Percentiles rank a stretch among this genome's conserved stretches.
phyloP scores from a whole-genome alignment of 2,888 invertebrate genomes.

The Zygogramma bicolorata region DNA sequence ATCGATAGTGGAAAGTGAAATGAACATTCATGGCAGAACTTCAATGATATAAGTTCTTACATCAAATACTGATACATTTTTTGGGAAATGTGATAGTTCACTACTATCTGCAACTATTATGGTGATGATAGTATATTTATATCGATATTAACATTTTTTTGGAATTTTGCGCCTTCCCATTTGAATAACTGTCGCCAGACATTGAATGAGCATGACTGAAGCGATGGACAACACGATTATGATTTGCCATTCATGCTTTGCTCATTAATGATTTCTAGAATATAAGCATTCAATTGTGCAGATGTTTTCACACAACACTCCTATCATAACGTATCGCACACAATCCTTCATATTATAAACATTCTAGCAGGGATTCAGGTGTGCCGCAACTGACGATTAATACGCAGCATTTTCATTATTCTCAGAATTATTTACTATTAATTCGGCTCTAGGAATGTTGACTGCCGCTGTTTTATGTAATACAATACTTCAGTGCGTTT shows the following conservation, averaged over 20 bases:
- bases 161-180: no score
- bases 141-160: no score
- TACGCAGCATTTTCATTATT: conserved; percentile 25
- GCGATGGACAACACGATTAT: no score
- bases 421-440: conserved; percentile 31
- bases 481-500: background rate
- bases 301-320: background rate
- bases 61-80: no score
- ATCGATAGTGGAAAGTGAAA: no score
- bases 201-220: no score
- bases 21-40: no score
- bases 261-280: background rate
- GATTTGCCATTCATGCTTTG: background rate
- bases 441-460: conserved; percentile 35
- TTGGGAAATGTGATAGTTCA: no score
- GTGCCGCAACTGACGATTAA: background rate
- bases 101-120: no score
- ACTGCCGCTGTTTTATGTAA: background rate
- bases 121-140: no score
- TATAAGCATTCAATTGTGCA: background rate
- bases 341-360: background rate
- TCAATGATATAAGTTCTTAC: no score
- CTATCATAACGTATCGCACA: background rate
- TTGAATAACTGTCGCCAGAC: no score
- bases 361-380: background rate